These are phyloP conservation scores for Acanthopagrus latus DNA, from an alignment of 2,797 vertebrate species.

Conservation along the genomic window DNA sequence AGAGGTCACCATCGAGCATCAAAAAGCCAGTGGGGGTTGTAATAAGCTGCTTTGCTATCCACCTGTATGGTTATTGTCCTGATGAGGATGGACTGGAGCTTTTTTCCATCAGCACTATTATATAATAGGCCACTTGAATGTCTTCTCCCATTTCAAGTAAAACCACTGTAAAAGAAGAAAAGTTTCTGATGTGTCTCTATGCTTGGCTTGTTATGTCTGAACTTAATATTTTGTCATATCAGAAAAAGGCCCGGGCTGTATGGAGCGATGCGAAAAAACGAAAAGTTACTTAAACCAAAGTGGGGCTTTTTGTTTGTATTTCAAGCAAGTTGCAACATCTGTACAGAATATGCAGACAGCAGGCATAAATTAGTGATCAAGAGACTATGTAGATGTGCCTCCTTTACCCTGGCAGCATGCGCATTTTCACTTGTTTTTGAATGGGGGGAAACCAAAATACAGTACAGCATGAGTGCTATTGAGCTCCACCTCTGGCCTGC, in stretches of 20 bases:
- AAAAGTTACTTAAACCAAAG: neutral
- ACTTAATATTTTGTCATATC: neutral
- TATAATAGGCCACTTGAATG: no score
- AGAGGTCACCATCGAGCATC: no score
- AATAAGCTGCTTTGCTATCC: no score
- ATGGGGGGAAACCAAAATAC: neutral
- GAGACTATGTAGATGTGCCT: conserved; percentile 3
- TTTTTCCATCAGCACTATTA: no score
- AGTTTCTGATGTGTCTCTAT: neutral
- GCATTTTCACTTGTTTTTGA: neutral
- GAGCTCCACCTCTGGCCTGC: neutral
- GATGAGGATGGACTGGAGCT: no score
- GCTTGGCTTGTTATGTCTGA: neutral
- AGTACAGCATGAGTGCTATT: neutral
- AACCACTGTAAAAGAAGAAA: neutral
- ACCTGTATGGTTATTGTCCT: no score
- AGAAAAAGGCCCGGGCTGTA: neutral
- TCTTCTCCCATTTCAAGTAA: neutral
- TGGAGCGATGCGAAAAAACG: neutral
- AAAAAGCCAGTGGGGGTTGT: no score
- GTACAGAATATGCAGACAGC: conserved; percentile 12
- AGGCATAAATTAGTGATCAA: conserved; percentile 17
- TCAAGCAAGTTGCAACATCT: conserved; percentile 11
- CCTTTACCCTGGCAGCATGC: neutral
- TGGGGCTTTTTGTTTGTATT: neutral